These are phyloP conservation scores for Sylvia borin DNA, from an alignment of 2,797 vertebrate genomes.

Conservation along the genomic window DNA sequence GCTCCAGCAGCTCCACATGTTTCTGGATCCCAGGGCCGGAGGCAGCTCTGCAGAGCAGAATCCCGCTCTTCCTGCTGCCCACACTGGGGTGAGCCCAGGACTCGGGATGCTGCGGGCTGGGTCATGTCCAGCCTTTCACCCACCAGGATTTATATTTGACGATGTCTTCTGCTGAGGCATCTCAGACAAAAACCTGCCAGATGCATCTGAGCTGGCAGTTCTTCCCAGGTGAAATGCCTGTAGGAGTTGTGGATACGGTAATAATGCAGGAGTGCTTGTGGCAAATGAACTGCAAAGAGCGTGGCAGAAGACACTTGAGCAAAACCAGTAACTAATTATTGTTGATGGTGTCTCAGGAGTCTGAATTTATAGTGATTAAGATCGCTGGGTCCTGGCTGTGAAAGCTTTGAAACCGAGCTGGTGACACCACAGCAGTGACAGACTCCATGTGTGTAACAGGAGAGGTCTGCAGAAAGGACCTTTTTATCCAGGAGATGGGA, in stretches of 20 bases:
- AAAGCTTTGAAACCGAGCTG: not conserved
- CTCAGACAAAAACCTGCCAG: not conserved
- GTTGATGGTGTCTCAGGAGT: not conserved
- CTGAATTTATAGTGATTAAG: not conserved
- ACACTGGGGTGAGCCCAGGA: not conserved
- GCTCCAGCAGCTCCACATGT: not conserved
- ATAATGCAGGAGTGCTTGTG: not conserved
- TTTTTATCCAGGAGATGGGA: not conserved
- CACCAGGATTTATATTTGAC: not conserved
- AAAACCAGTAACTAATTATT: slow-evolving; percentile 13
- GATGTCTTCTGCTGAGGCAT: not conserved
- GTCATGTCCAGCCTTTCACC: not conserved
- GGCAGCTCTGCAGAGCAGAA: not conserved
- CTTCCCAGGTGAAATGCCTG: not conserved
- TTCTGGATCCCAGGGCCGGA: not conserved
- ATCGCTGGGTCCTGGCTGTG: not conserved
- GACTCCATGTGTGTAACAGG: not conserved
- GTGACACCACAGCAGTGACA: not conserved
- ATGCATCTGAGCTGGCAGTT: not conserved
- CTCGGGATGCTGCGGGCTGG: not conserved
- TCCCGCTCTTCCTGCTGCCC: not conserved
- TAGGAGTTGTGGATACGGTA: not conserved
- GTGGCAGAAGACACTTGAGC: not conserved
- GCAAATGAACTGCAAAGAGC: not conserved
- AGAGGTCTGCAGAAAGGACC: not conserved